These are phyloP conservation scores for Oenanthe oenanthe DNA, from an alignment of 2,113 vertebrate species.

Conservation along the genomic window DNA sequence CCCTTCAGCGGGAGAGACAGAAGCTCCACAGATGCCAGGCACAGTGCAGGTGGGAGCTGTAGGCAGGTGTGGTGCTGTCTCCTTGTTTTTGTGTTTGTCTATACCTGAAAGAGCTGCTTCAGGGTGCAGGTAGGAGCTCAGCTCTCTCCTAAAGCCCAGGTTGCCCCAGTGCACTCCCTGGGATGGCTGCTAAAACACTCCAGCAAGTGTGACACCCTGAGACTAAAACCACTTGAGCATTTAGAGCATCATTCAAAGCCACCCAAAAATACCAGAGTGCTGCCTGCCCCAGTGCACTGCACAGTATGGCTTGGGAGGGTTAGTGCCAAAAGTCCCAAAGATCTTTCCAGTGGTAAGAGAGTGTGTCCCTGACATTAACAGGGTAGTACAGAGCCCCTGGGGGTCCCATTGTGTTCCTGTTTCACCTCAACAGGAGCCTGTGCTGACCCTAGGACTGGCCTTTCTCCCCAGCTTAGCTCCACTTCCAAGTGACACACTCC, in stretches of 20 bases:
- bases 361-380: neutral
- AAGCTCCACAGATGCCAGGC: neutral
- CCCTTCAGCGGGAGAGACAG: neutral
- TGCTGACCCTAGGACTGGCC: neutral
- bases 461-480: neutral
- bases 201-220: neutral
- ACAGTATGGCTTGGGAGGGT: neutral
- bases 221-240: neutral
- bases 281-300: neutral
- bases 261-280: rapidly evolving
- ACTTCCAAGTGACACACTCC: conserved; percentile 47
- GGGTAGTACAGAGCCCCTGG: neutral
- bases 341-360: neutral
- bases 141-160: neutral
- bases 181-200: neutral
- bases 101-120: neutral
- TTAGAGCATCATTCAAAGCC: neutral
- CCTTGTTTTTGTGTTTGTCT: neutral
- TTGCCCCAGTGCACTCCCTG: too few relatives aligned
- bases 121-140: neutral
- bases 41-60: neutral
- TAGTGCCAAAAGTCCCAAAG: too few relatives aligned
- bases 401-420: neutral
- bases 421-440: neutral
- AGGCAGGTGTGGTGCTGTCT: neutral